Conservation (phyloP, 2,113 vertebrate genomes). For the Aramus guarauna region DNA sequence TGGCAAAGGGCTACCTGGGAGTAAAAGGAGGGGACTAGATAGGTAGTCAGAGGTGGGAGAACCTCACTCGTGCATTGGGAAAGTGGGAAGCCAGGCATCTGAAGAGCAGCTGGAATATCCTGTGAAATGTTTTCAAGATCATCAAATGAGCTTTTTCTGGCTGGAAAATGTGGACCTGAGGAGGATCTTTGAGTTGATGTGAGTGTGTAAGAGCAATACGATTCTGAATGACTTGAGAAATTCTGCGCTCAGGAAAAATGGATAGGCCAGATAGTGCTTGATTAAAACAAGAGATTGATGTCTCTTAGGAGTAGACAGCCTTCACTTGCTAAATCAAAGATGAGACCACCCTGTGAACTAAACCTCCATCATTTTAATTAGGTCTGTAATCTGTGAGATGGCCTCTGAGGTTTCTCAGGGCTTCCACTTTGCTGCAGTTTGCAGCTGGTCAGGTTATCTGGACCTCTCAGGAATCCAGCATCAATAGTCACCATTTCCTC, state of each 20-base stretch:
- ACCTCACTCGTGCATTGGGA: neutral
- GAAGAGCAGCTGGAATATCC: neutral
- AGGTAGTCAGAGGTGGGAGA: neutral
- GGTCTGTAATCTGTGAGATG: neutral
- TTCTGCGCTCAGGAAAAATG: neutral
- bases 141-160: neutral
- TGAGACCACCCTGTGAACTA: neutral
- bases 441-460: neutral
- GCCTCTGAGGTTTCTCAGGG: neutral
- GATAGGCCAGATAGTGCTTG: neutral
- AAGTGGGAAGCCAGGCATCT: neutral
- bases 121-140: neutral
- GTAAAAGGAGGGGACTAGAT: neutral
- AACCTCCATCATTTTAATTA: neutral
- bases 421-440: neutral
- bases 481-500: neutral
- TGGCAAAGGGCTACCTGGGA: neutral
- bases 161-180: neutral
- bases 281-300: neutral
- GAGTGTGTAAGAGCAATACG: neutral
- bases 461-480: neutral
- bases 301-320: neutral
- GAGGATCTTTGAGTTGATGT: neutral
- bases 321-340: neutral
- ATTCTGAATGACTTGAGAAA: neutral